Percentiles rank a stretch among this genome's conserved stretches.
Evolutionary conservation across 1,140 invertebrate species (phyloP).

Genomic region (Drosophila baimaii): DNA sequence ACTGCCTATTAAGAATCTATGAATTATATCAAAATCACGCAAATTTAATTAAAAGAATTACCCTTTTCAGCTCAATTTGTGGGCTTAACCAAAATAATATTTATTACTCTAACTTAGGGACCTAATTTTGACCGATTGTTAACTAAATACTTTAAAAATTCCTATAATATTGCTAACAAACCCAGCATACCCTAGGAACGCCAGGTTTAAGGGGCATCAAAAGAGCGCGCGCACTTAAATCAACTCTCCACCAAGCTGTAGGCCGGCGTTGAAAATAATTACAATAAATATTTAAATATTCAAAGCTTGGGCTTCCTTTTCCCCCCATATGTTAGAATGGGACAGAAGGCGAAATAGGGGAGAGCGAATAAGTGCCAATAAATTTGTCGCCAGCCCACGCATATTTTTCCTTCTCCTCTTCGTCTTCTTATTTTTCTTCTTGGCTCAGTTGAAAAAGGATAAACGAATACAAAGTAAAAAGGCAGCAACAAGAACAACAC

Average conservation of each 20-base stretch:
- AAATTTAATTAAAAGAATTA: too few species aligned
- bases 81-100: too few species aligned
- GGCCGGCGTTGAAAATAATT: conserved; percentile 50
- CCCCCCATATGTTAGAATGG: conserved; percentile 7
- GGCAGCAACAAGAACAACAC: conserved; percentile 29
- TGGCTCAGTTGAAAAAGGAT: conserved; percentile 34
- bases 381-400: conserved; percentile 62
- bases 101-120: too few species aligned
- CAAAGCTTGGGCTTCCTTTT: conserved; percentile 42
- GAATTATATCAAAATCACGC: too few species aligned
- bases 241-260: conserved; percentile 23
- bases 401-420: conserved; percentile 16
- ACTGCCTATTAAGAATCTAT: too few species aligned
- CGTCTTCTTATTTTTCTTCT: conserved; percentile 10
- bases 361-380: conserved; percentile 50
- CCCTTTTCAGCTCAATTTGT: too few species aligned
- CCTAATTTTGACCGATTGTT: too few species aligned
- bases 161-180: not conserved
- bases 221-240: conserved; percentile 33
- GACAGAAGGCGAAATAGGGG: conserved; percentile 9
- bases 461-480: conserved; percentile 50
- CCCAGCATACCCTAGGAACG: not conserved
- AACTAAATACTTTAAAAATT: too few species aligned
- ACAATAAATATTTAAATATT: conserved; percentile 58
- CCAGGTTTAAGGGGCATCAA: conserved; percentile 14